Evolutionary conservation across 2,888 invertebrate species (phyloP).

Genomic region (Ptilodon capucinus): DNA sequence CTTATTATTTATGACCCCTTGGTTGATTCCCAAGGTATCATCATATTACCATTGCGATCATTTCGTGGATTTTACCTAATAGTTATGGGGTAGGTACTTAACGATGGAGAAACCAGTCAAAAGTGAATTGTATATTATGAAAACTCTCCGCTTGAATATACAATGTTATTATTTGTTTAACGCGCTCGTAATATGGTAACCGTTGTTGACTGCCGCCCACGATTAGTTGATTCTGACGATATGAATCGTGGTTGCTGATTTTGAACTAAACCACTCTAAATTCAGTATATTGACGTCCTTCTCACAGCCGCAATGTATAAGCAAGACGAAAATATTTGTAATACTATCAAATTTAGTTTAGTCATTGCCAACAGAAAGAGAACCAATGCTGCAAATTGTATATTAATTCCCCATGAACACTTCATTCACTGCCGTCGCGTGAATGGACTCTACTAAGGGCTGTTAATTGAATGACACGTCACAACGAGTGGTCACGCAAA

Average conservation of each 20-base stretch:
- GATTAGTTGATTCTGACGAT: constrained; percentile 23
- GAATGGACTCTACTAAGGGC: constrained; percentile 69
- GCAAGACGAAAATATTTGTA: too few species aligned
- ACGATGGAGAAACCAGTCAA: not conserved
- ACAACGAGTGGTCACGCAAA: constrained; percentile 59
- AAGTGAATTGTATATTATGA: not conserved
- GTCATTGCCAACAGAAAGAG: too few species aligned
- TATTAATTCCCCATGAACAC: constrained; percentile 41
- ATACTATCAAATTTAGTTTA: too few species aligned
- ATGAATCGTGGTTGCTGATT: constrained; percentile 42
- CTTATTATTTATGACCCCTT: too few species aligned
- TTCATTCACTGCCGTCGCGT: constrained; percentile 66
- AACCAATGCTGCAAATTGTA: constrained; percentile 11
- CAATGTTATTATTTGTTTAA: constrained; percentile 19
- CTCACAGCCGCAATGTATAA: too few species aligned
- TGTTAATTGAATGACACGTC: constrained; percentile 64
- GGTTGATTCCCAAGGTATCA: too few species aligned
- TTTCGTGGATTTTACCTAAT: too few species aligned
- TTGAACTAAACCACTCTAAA: too few species aligned
- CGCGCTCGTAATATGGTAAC: constrained; percentile 22
- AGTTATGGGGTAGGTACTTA: too few species aligned
- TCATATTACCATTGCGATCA: too few species aligned
- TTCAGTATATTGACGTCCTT: too few species aligned
- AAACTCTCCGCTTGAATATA: constrained; percentile 4
- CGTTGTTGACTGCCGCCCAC: constrained; percentile 37